Conservation (phyloP, 2,888 invertebrate species). For the Torymus tubicola region DNA sequence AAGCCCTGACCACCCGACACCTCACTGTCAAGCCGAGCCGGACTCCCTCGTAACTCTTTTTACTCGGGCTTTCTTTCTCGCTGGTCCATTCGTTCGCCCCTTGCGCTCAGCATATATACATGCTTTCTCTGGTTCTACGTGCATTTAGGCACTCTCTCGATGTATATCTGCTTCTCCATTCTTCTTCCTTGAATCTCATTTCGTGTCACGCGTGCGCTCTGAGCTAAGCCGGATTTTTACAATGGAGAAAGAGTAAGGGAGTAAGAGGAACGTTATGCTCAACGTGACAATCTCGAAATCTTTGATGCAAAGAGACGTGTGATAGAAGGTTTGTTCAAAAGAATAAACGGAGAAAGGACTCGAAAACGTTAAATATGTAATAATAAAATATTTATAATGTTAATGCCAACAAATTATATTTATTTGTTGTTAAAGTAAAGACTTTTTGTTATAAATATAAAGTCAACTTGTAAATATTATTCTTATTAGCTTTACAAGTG, state of each 20-base stretch:
- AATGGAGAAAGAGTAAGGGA: neutral
- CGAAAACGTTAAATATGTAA: too few relatives aligned
- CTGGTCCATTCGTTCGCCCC: slow-evolving; percentile 24
- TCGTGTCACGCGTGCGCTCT: neutral
- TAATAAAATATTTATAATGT: too few relatives aligned
- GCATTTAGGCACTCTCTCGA: too few relatives aligned
- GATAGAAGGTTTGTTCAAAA: too few relatives aligned
- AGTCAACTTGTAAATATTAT: too few relatives aligned
- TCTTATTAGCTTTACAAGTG: too few relatives aligned
- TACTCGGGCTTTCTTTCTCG: slow-evolving; percentile 54
- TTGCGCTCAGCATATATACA: neutral
- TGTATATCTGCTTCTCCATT: neutral
- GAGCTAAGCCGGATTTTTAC: slow-evolving; percentile 14
- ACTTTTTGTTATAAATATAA: too few relatives aligned
- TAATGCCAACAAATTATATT: too few relatives aligned
- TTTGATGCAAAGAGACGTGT: too few relatives aligned
- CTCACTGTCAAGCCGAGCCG: slow-evolving; percentile 71
- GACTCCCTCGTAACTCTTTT: slow-evolving; percentile 70
- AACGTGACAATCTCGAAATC: slow-evolving; percentile 60
- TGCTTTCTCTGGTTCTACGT: neutral
- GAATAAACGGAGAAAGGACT: too few relatives aligned
- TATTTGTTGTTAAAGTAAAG: too few relatives aligned
- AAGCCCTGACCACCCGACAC: slow-evolving; percentile 74
- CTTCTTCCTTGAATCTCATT: slow-evolving; percentile 9
- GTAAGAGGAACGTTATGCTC: slow-evolving; percentile 26